Conservation (phyloP, 37 sponge, comb jelly and placozoan genomes). For the Beroe ovata region DNA sequence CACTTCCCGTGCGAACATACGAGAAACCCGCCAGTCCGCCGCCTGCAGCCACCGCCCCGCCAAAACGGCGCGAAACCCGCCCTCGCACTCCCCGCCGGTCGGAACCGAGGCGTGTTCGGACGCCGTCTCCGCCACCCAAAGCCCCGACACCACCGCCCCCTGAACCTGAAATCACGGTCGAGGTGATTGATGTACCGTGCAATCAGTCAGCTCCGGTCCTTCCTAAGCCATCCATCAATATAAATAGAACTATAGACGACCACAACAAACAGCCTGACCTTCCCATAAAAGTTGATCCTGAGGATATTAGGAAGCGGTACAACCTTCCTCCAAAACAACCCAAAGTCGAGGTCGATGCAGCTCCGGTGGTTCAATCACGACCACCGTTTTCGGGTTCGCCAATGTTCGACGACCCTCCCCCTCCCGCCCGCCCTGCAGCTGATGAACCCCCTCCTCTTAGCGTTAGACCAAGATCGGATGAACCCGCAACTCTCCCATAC, state of each 20-base stretch:
- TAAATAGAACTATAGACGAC: slow-evolving; percentile 15
- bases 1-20: no score
- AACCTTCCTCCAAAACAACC: slow-evolving; percentile 4
- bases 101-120: neutral
- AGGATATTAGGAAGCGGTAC: slow-evolving; percentile 6
- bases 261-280: slow-evolving; percentile 22
- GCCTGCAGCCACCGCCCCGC: neutral
- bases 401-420: slow-evolving; percentile 17
- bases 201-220: neutral
- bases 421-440: neutral
- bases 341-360: neutral
- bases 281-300: slow-evolving; percentile 50
- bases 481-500: slow-evolving; percentile 9
- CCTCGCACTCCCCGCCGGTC: neutral
- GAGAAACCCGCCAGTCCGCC: neutral
- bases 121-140: neutral
- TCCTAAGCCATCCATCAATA: slow-evolving; percentile 29
- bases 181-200: slow-evolving; percentile 32
- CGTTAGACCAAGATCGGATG: neutral
- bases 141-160: neutral
- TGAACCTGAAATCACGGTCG: neutral
- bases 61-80: neutral
- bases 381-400: neutral
- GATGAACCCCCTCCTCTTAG: neutral
- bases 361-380: neutral